Base-by-base conservation (phyloP, 2,888 invertebrate species). In the Helleia helle region DNA sequence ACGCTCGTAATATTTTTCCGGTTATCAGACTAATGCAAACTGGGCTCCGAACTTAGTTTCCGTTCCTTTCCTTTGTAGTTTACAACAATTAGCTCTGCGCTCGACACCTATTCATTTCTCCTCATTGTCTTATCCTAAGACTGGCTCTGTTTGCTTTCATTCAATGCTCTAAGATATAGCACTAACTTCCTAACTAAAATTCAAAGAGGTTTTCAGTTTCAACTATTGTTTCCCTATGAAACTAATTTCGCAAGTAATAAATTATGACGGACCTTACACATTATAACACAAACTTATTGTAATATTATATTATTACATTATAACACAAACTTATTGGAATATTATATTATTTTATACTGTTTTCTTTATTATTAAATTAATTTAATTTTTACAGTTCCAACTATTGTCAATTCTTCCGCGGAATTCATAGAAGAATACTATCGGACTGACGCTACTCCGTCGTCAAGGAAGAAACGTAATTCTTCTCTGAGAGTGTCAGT, bases 351-450 rank as follows among this genome's bases (percentile, higher is more conserved):
- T n/a, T n/a, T n/a, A n/a, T n/a, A n/a, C n/a, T n/a, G n/a, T n/a
- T n/a, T n/a, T n/a, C n/a, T n/a, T n/a, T n/a, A n/a, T n/a, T n/a
- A n/a, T n/a, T n/a, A n/a, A n/a, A n/a, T n/a, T n/a, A n/a, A n/a
- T n/a, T n/a, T n/a, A n/a, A n/a, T n/a, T n/a, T 24, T 51, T 50
- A 54, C 83, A 89, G 88, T 72, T 22, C 66, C 84, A 15, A 76
- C 88, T 0, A 75, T 84, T 1, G 80, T 88, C 31, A 91, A 91
- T 64, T 69, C 88, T 3, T 90, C 90, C 0, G 83, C 83, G 22
- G 83, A 80, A 36, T 87, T 88, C 52, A 67, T 89, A 9, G 89
- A 90, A 46, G 88, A 88, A 51, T 90, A 89, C 63, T 89, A 89
- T 54, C 70, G 79, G 36, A 83, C 87, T 0, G 83, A 83, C 28